Percentiles rank a stretch among this genome's conserved stretches.
phyloP scores from a whole-genome alignment of 1,140 invertebrate species.

The Halictus rubicundus region DNA sequence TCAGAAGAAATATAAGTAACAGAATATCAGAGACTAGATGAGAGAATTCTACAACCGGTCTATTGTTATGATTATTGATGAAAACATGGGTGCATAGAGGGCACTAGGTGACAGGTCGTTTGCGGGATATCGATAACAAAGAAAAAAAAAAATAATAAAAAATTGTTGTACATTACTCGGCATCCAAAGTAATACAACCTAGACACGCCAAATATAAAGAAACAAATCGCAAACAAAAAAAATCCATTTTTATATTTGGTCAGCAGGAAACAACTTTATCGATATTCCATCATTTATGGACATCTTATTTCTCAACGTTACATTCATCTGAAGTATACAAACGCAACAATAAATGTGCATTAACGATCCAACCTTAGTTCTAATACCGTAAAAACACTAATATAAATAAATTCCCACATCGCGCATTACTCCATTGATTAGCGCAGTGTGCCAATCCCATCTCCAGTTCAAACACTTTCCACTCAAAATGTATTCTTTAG shows the following conservation, averaged over 20 bases:
- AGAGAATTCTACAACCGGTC: too few relatives aligned
- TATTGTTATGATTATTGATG: too few relatives aligned
- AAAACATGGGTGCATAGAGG: neutral
- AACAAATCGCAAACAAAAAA: neutral
- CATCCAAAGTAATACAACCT: neutral
- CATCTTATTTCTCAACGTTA: neutral
- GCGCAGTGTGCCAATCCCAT: neutral
- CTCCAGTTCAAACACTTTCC: neutral
- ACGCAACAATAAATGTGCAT: neutral
- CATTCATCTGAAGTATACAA: neutral
- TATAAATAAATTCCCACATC: neutral
- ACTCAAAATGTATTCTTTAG: neutral
- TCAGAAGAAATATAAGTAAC: too few relatives aligned
- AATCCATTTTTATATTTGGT: neutral
- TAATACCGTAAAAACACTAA: neutral
- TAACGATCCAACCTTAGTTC: neutral
- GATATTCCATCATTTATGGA: neutral
- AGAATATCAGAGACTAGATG: too few relatives aligned
- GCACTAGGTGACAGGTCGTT: neutral
- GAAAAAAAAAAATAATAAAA: neutral
- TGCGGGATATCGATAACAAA: neutral
- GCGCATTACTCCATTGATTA: slow-evolving; percentile 10
- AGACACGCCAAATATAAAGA: neutral
- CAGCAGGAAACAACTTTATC: neutral
- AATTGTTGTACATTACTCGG: neutral